These are phyloP conservation scores for Dichetophora obliterata DNA, from an alignment of 2,888 invertebrate species.

Conservation along the genomic window DNA sequence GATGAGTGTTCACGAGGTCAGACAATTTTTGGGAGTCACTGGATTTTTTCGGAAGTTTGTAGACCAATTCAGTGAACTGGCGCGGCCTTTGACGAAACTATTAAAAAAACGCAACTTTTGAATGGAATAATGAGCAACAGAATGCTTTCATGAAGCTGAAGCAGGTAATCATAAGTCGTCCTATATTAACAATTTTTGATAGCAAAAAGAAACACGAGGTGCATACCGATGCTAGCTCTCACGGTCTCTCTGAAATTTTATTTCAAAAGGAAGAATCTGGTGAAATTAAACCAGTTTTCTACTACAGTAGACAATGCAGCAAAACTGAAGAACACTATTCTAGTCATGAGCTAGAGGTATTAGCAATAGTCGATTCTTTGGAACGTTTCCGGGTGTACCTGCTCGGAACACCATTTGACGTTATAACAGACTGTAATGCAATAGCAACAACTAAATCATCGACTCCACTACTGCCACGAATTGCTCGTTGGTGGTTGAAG, in stretches of 20 bases:
- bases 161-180: slow-evolving; percentile 21
- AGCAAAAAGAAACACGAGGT: slow-evolving; percentile 13
- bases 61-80: slow-evolving; percentile 37
- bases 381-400: slow-evolving; percentile 41
- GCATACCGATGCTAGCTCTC: not conserved
- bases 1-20: slow-evolving; percentile 31
- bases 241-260: not conserved
- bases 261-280: not conserved
- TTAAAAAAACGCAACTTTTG: slow-evolving; percentile 24
- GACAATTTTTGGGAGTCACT: slow-evolving; percentile 39
- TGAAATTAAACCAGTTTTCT: slow-evolving; percentile 8
- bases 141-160: slow-evolving; percentile 19
- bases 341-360: slow-evolving; percentile 30
- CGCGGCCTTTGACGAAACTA: slow-evolving; percentile 37
- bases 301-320: slow-evolving; percentile 16
- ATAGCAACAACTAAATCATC: slow-evolving; percentile 38
- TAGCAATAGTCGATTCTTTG: slow-evolving; percentile 26
- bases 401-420: slow-evolving; percentile 36
- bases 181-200: slow-evolving; percentile 28
- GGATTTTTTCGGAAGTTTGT: slow-evolving; percentile 45
- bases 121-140: slow-evolving; percentile 9
- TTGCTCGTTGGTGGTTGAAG: not conserved
- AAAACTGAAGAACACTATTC: not conserved
- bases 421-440: slow-evolving; percentile 38
- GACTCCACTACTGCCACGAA: slow-evolving; percentile 31